Percentiles rank a stretch among this genome's conserved stretches.
These are phyloP conservation scores for Esperia sulphurella DNA, from an alignment of 2,888 invertebrate genomes.

Conservation along the genomic window DNA sequence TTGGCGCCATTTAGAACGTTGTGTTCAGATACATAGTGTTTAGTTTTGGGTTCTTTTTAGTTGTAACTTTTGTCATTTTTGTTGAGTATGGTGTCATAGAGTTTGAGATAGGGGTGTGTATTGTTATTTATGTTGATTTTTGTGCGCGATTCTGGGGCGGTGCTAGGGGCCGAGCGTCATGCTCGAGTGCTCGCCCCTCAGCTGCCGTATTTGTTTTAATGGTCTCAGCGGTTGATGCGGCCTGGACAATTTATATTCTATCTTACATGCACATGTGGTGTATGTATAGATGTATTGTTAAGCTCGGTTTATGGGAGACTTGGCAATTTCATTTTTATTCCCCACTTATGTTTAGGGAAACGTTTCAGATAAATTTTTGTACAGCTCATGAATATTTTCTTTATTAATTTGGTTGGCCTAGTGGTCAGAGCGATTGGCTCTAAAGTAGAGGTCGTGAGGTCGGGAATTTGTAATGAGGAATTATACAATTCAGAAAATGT, in stretches of 20 bases:
- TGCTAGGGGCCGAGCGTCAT: conserved; percentile 61
- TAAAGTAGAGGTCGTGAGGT: too few relatives aligned
- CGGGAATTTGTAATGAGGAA: too few relatives aligned
- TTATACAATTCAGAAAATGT: too few relatives aligned
- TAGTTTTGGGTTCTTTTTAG: conserved; percentile 19
- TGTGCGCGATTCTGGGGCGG: conserved; percentile 69
- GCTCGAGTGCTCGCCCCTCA: conserved; percentile 63
- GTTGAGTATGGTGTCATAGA: conserved; percentile 43
- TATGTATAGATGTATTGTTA: conserved; percentile 29
- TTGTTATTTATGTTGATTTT: conserved; percentile 79
- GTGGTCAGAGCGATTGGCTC: too few relatives aligned
- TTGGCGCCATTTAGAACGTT: conserved; percentile 24
- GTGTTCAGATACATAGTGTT: conserved; percentile 15
- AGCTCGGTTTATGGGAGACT: conserved; percentile 52
- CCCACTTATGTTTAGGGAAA: conserved; percentile 19
- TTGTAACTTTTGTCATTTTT: conserved; percentile 27
- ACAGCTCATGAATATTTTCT: background rate
- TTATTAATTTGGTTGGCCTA: background rate
- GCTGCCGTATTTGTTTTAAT: conserved; percentile 76
- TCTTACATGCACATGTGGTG: conserved; percentile 51
- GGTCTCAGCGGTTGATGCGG: conserved; percentile 61
- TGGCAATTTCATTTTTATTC: conserved; percentile 37
- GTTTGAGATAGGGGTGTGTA: conserved; percentile 77
- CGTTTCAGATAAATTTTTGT: conserved; percentile 22
- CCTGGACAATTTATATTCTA: conserved; percentile 40